Evolutionary conservation across 2,888 invertebrate genomes (phyloP), one percentile per base, ranked within the genome.

Genomic region (Nycteola revayana): DNA sequence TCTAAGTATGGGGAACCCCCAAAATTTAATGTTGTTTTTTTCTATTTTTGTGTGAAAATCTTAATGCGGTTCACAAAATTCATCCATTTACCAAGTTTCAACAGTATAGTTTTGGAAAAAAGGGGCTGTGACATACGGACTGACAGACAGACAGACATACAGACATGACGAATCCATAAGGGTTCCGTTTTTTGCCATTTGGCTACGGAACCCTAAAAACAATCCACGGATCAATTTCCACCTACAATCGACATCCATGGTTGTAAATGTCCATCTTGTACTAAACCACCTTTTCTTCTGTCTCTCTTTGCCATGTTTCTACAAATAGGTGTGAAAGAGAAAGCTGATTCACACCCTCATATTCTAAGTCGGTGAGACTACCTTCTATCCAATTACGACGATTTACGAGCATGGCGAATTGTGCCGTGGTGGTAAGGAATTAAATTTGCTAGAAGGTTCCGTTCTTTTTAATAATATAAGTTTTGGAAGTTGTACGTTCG

Each of bases 361-460:
- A 37, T 53, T 34, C 41, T 57, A 48, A 54, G 46, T 45, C 42
- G 43, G 49, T 49, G 49, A 42, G 54, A 59, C 58, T 54, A 54
- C 60, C 43, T 49, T 41, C 56, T 58, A 63, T 70, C 73, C 75
- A 76, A 77, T 77, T 77, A 76, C 63, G 39, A 44, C 58, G 75
- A 77, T 77, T 75, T 77, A 77, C 66, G 69, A 57, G 48, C 60
- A 49, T 43, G 50, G 60, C 60, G 65, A 66, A 61, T 60, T 62
- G 57, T 60, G 56, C 50, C 37, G 49, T 40, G 53, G 55, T 42
- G 33, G 33, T 25, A 20, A 10, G 18, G 25, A 27, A n/a, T 8
- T 29, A 42, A 9, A 24, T 6, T 8, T 6, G 1, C 48, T 56
- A 10, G 62, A 61, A 43, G 27, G 40, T 7, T 46, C 21, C 34